These are phyloP conservation scores for Cephalopholis sonnerati DNA, from an alignment of 2,113 vertebrate genomes.

Conservation along the genomic window DNA sequence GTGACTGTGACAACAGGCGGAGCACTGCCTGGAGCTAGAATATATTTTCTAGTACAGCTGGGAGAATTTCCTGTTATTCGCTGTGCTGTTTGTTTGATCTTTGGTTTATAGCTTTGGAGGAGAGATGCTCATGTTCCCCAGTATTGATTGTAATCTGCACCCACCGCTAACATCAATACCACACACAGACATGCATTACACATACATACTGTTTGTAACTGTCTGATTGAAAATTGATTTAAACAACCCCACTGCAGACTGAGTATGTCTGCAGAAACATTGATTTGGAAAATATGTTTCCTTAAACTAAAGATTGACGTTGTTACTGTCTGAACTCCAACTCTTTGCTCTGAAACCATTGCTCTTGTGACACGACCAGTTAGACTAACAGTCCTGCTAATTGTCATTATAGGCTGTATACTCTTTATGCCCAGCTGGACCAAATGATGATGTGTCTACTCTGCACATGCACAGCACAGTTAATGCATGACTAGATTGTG, in stretches of 20 bases:
- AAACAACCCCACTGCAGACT: background rate
- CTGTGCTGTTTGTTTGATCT: background rate
- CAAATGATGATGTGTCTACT: background rate
- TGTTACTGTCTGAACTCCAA: background rate
- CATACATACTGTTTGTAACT: background rate
- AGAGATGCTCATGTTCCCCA: background rate
- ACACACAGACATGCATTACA: background rate
- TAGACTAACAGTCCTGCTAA: background rate
- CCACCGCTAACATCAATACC: background rate
- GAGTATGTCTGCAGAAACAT: background rate
- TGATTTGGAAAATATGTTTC: background rate
- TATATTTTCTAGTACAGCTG: conserved; percentile 4
- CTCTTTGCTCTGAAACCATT: background rate
- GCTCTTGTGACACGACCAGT: background rate
- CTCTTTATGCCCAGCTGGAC: background rate
- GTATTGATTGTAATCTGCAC: conserved; percentile 20
- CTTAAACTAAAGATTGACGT: background rate
- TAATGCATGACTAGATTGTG: background rate
- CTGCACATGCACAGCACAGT: background rate
- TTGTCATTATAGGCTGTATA: background rate
- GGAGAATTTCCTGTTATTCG: background rate
- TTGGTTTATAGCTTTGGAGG: background rate
- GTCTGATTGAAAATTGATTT: conserved; percentile 1
- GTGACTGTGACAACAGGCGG: conserved; percentile 6
- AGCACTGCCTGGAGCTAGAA: background rate